phyloP scores from a whole-genome alignment of 2,113 vertebrate species.

The Corythornis madagascariensis region DNA sequence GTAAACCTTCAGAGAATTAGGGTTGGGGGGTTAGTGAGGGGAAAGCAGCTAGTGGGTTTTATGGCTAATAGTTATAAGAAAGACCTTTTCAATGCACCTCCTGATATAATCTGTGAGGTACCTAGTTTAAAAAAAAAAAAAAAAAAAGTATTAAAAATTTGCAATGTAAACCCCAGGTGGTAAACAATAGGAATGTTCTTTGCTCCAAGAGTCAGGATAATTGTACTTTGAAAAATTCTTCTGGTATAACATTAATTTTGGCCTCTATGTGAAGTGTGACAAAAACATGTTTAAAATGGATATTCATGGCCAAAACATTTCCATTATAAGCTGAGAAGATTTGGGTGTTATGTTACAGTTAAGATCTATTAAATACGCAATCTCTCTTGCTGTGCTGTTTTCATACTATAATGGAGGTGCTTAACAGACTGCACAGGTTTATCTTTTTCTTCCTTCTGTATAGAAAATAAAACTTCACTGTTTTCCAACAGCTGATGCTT shows the following conservation, averaged over 20 bases:
- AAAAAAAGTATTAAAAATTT: not conserved
- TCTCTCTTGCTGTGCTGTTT: not conserved
- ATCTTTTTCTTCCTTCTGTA: not conserved
- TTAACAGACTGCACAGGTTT: not conserved
- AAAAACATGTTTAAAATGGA: constrained; percentile 28
- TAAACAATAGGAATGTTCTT: constrained; percentile 23
- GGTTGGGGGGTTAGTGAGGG: not conserved
- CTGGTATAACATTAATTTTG: constrained; percentile 35
- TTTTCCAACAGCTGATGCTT: not conserved
- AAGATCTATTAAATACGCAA: constrained; percentile 30
- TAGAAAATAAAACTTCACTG: not conserved
- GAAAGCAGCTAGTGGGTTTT: not conserved
- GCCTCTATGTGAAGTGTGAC: constrained; percentile 24
- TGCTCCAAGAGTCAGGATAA: constrained; percentile 37
- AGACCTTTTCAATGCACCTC: not conserved
- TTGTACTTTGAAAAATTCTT: constrained; percentile 40
- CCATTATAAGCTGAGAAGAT: constrained; percentile 24
- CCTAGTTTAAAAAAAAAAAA: not conserved
- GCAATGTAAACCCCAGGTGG: not conserved
- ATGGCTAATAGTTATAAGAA: not conserved
- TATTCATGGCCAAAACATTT: constrained; percentile 8
- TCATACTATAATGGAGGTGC: not conserved
- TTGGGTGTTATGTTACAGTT: not conserved
- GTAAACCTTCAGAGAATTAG: not conserved
- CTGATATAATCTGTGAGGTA: not conserved